Evolutionary conservation across 2,888 invertebrate genomes (phyloP), one percentile per base, ranked within the genome.

Genomic region (Dryobota labecula): DNA sequence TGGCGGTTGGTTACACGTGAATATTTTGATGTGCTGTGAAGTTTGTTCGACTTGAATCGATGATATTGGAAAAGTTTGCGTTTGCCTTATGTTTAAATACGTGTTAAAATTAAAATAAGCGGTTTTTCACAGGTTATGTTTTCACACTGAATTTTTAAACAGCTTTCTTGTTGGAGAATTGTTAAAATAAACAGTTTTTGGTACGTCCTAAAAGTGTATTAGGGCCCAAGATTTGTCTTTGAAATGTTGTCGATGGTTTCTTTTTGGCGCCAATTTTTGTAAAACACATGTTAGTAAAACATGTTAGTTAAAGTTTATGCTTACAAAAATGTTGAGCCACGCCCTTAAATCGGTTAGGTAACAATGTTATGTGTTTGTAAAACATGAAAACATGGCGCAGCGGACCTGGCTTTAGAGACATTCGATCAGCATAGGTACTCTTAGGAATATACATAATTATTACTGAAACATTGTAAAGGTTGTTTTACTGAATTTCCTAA

Each of bases 11-110:
- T 62, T 66, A 78, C 73, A 78, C 73, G 73, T 73, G 78, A 80
- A 83, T 83, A 79, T 84, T 82, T 82, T 84, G 77, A 84, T 84
- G 64, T 76, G 63, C 81, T 73, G 58, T 74, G 63, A 71, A 83
- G 67, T 81, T 82, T 76, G 72, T 80, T 82, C 67, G 64, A 56
- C 58, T 83, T 68, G 67, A 80, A 80, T 78, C 76, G 80, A 69
- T 76, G 64, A 74, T 81, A 84, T 84, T 83, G 79, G 67, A 63
- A 81, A 84, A 84, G 64, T 85, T 82, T 76, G 51, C 56, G 51
- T 70, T 70, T 66, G 56, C 53, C 60, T 67, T 69, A 57, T 64
- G 27, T 79, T 79, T 78, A 75, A 82, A 79, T 76, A 78, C 57
- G 64, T 69, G 76, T 70, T 70, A 61, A 75, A 72, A 78, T 69